Percentiles rank a stretch among this genome's conserved stretches.
Conservation (phyloP, 2,797 vertebrate species). For the Trematomus bernacchii region DNA sequence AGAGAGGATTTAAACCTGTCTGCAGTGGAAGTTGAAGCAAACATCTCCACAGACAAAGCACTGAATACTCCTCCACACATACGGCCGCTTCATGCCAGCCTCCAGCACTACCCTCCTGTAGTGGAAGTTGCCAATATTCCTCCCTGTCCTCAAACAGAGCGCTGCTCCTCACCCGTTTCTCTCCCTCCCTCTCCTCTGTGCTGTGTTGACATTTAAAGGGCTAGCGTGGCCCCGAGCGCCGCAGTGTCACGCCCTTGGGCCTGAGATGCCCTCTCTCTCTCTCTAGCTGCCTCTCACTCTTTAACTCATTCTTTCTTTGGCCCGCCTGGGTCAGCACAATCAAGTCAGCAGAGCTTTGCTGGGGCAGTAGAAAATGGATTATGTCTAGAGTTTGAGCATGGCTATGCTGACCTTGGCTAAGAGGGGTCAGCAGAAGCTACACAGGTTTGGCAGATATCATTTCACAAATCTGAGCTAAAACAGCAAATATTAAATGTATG, state of each 20-base stretch:
- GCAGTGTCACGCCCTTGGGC: constrained; percentile 83
- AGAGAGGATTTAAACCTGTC: constrained; percentile 39
- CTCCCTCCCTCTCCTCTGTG: constrained; percentile 54
- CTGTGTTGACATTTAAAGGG: constrained; percentile 90
- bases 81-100: constrained; percentile 28
- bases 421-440: constrained; percentile 71
- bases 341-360: constrained; percentile 69
- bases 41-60: constrained; percentile 36
- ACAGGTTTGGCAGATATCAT: constrained; percentile 75
- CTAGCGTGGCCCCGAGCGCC: constrained; percentile 84
- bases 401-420: constrained; percentile 77
- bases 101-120: constrained; percentile 31
- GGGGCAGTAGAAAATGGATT: constrained; percentile 74
- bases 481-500: constrained; percentile 63
- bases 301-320: constrained; percentile 59
- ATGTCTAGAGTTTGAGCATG: constrained; percentile 69
- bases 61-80: constrained; percentile 23
- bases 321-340: constrained; percentile 77
- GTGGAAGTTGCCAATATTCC: constrained; percentile 67
- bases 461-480: constrained; percentile 67
- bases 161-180: constrained; percentile 50
- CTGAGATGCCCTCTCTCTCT: constrained; percentile 79
- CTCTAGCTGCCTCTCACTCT: constrained; percentile 45
- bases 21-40: constrained; percentile 32
- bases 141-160: constrained; percentile 53